Conservation (phyloP, 2,888 invertebrate genomes). For the Oegoconia quadripuncta region DNA sequence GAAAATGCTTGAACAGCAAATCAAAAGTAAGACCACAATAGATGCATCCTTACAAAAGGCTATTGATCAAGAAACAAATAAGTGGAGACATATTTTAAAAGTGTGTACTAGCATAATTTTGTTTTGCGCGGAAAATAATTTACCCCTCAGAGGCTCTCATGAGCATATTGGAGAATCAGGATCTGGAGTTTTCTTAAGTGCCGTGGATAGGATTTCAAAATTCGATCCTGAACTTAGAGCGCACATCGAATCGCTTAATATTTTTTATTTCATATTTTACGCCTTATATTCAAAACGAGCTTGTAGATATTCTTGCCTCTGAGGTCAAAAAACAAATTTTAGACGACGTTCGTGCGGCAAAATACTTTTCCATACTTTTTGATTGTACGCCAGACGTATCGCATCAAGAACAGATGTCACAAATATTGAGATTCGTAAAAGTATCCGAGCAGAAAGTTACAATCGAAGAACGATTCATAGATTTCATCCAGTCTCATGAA, state of each 20-base stretch:
- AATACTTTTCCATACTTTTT: conserved; percentile 13
- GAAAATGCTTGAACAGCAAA: conserved; percentile 12
- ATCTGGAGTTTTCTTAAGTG: conserved; percentile 2
- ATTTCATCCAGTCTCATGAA: conserved; percentile 8
- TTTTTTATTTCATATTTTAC: conserved; percentile 10
- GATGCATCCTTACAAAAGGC: conserved; percentile 10
- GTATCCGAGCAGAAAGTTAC: conserved; percentile 3
- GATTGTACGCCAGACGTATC: conserved; percentile 11
- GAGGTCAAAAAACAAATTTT: conserved; percentile 9
- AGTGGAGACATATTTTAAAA: conserved; percentile 11
- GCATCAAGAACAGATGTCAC: conserved; percentile 11
- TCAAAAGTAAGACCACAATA: conserved; percentile 14
- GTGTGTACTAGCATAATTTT: not conserved
- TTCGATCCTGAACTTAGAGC: conserved; percentile 13
- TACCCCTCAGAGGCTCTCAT: conserved; percentile 5
- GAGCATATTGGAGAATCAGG: conserved; percentile 4
- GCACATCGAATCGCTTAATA: conserved; percentile 13
- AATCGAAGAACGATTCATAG: conserved; percentile 10
- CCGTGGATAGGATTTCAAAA: conserved; percentile 14
- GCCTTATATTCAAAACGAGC: conserved; percentile 14
- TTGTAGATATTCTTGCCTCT: conserved; percentile 8
- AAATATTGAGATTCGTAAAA: conserved; percentile 12
- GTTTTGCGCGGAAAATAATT: conserved; percentile 8
- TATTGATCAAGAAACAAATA: conserved; percentile 12
- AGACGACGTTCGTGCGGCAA: conserved; percentile 6